Base-by-base conservation (phyloP, 2,797 vertebrate species). In the Enteromius anoplus region DNA sequence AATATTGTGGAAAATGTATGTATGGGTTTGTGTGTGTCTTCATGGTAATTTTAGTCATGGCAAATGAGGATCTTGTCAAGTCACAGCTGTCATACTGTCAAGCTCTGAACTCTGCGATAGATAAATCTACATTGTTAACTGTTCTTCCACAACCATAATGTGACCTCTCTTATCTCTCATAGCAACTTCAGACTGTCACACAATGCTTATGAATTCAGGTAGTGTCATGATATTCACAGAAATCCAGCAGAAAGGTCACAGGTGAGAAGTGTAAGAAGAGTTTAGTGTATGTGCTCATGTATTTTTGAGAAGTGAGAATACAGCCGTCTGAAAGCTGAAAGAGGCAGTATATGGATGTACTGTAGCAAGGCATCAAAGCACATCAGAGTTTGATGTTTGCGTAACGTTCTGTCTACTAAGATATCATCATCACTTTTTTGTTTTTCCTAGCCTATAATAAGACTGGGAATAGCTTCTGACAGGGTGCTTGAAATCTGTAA, bases 1-100 rank as follows among this genome's bases (percentile, higher is more conserved):
- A 71, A 29, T 29, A 49, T 19, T 47, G 69, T 47, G 14, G 14
- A 26, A 23, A 42, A 42, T 15, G 1, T 4, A 23, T 85, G 8
- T 55, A 26, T 75, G 42, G 64, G 42, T 75, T 19, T 51, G 53
- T 70, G 75, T 72, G 77, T 75, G 87, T 75, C 51, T 83, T 80
- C 66, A 81, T 75, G 73, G 83, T 42, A n/a, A 75, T 68, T 69
- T 78, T 47, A 64, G 32, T 23, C 23, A 26, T 29, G 9, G 40
- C 26, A 47, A 21, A 70, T 45, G 40, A 70, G 19, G 29, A 55
- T 75, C 29, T 42, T 58, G 19, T 29, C 11, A 40, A 21, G 26
- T 34, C 29, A 65, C 62, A 15, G 62, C 21, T 78, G 62, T 66
- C 60, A n/a, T 21, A 23, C 29, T 68, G 42, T 78, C 60, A 49